Evolutionary conservation across 30 jellyfish, hydroid and myxozoan species (phyloP), one percentile per base, ranked within the genome.

Genomic region (Cassiopea andromeda): DNA sequence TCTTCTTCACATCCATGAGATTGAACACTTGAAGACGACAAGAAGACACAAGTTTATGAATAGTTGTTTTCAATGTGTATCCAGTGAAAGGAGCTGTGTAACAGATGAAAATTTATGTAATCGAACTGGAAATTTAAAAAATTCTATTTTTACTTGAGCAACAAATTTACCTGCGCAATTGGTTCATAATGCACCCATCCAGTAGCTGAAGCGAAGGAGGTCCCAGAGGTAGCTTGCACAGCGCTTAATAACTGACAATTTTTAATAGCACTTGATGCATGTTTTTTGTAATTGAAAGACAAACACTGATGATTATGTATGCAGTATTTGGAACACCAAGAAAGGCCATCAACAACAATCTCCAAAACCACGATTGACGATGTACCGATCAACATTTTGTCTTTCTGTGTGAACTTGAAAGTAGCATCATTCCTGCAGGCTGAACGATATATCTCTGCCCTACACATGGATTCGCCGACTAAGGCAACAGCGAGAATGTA

Each of bases 101-200:
- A 27, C 38, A 27, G 38, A 27, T 27, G 38, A 27, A 27, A 27
- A 27, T 27, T 27, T 27, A 27, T 27, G 38, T 27, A 27, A 27
- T 27, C 38, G 38, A 27, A 27, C 38, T 27, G 38, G 38, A 27
- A 27, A 27, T 27, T 27, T 27, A 27, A 27, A 27, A 27, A 27
- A 27, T 27, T 27, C 38, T 27, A 27, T 27, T 27, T 27, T 27
- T 27, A 27, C 38, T 27, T 27, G 38, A 27, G 38, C 38, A 27
- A 27, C 38, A 27, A 27, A 27, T 27, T 77, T 49, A 77, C 86
- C 86, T 77, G 86, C 17, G 57, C 1, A 43, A 77, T 46, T 77
- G 86, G 54, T 50, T 77, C 86, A 57, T 77, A 77, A 27, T 77
- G 86, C 12, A 7, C 50, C 86, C 86, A 77, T 15, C 86, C 86